Base-by-base conservation (phyloP, 64 coral and sea anemone genomes). In the Pocillopora damicornis region DNA sequence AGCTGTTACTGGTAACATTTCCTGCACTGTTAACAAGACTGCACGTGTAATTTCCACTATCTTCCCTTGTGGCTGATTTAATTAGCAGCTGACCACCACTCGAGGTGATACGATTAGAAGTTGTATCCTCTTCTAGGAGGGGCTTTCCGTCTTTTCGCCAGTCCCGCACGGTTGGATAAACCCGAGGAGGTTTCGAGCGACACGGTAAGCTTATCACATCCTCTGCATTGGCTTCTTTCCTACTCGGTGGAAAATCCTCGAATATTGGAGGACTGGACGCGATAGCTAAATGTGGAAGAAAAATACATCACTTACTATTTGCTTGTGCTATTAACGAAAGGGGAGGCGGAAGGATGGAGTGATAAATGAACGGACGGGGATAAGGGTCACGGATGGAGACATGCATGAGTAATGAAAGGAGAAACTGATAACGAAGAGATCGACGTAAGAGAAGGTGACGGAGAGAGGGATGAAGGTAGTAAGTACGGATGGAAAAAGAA, bases 91-190 rank as follows among this genome's bases (percentile, higher is more conserved):
- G 58, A 2, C 94, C 91, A 1, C 63, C 63, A n/a, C 65, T 42
- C 12, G 65, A 72, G 1, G 26, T 58, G 62, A 93, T 93, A 68
- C 94, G 63, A 63, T 56, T 57, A 11, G 65, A 74, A 16, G 10
- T 56, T 13, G 76, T 79, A 67, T 76, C 86, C 20, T 42, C 56
- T 2, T 12, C 36, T n/a, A 25, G 1, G 13, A 96, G 68, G 20
- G 91, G 82, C 77, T 90, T 76, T 0, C 94, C 94, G 67, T 96
- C 91, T 77, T 96, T 96, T 23, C 17, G 64, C 94, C 94, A 96
- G 79, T 96, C 91, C 1, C 35, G 17, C 34, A 87, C 17, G 8
- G 79, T 75, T 11, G 94, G 79, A 61, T 34, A 58, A 0, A 76
- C 59, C 8, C 25, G 66, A n/a, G 76, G 73, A 16, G 77, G 9